Base-by-base conservation (phyloP, 2,888 invertebrate species). In the Drosophila leonis region DNA sequence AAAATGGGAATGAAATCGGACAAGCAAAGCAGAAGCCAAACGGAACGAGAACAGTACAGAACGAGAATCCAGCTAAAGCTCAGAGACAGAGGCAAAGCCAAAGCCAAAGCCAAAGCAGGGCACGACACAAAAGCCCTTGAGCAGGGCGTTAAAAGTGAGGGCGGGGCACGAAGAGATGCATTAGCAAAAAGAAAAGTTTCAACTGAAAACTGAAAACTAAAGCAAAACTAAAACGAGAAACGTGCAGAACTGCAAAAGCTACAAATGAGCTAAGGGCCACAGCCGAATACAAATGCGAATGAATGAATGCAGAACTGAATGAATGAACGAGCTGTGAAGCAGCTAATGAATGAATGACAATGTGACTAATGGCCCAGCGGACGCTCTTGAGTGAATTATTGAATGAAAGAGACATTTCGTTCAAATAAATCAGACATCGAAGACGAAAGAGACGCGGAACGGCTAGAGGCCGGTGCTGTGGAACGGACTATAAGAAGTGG, bases 111-210 rank as follows among this genome's bases (percentile, higher is more conserved):
- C 60, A 67, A 62, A 44, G 61, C 44, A 77, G 83, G 81, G 72
- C 81, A 64, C 79, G 83, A 73, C 86, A 76, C 71, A 64, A 83
- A 83, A 82, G 87, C 87, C 80, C 82, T 87, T 73, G 70, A 68
- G 72, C 52, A 24, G 7, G 31, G 51, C 15, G 29, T 31, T 18
- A 6, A 31, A 46, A 31, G 7, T 27, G 56, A 4, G 55, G 44
- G 62, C 35, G 62, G 12, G 39, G 13, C 54, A 39, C 2, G 12
- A 12, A 54, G 39, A 39, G 12, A 31, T 44, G 62, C 37, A 49
- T 39, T 62, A 27, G 57, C 65, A 39, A 44, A 35, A 66, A 39
- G 8, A 41, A 27, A 57, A 56, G 35, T 33, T 51, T 33, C 27
- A 51, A 13, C 52, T 52, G 15, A 20, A 52, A 37, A 39, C 13